Evolutionary conservation across 2,888 invertebrate genomes (phyloP).

Genomic region (Sericinus montela): DNA sequence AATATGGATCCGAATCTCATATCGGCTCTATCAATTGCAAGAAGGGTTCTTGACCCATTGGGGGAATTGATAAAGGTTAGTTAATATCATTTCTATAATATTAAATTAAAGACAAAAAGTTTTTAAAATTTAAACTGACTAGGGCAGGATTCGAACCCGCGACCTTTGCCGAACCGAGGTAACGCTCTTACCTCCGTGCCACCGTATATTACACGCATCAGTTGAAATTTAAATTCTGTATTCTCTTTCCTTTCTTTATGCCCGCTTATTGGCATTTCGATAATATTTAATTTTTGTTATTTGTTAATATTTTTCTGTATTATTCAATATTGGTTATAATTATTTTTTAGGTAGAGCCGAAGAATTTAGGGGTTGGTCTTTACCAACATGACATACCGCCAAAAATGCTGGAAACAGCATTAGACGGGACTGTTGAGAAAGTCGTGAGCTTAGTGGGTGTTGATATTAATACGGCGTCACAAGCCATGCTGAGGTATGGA

Average conservation of each 20-base stretch:
- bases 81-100: conserved; percentile 4
- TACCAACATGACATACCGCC: conserved; percentile 95
- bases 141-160: too few species aligned
- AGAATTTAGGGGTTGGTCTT: conserved; percentile 96
- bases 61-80: conserved; percentile 91
- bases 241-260: not conserved
- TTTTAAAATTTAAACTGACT: too few species aligned
- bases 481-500: conserved; percentile 86
- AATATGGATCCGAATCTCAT: conserved; percentile 90
- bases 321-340: too few species aligned
- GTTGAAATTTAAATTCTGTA: too few species aligned
- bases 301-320: too few species aligned
- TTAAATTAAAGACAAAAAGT: too few species aligned
- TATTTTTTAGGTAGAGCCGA: conserved; percentile 85
- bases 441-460: conserved; percentile 97
- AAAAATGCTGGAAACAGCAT: conserved; percentile 84
- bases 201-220: too few species aligned
- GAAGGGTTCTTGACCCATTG: conserved; percentile 93
- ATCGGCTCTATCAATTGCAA: conserved; percentile 87
- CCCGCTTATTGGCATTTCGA: too few species aligned
- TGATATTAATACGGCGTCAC: conserved; percentile 92
- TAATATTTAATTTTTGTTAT: too few species aligned
- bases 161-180: too few species aligned
- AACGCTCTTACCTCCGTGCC: too few species aligned
- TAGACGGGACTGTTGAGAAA: conserved; percentile 91